phyloP scores from a whole-genome alignment of 2,113 vertebrate genomes.

The Oreochromis aureus region DNA sequence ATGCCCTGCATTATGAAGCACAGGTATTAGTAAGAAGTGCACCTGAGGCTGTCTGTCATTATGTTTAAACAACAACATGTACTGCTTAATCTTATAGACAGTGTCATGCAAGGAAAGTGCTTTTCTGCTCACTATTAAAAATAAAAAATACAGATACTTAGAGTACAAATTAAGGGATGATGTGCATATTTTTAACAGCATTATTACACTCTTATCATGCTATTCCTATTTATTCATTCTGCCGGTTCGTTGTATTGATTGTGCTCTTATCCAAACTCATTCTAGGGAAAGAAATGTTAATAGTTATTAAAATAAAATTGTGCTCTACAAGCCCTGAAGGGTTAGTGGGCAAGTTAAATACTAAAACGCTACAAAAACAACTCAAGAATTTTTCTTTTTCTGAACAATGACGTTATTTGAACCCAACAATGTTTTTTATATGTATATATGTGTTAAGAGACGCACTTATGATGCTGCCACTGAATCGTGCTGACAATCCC shows the following conservation, averaged over 20 bases:
- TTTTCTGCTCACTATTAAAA: neutral
- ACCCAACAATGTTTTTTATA: neutral
- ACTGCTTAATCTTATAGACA: neutral
- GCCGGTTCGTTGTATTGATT: neutral
- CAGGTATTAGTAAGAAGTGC: neutral
- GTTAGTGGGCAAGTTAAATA: neutral
- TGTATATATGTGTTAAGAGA: neutral
- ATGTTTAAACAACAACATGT: neutral
- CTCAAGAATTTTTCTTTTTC: neutral
- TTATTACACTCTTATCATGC: neutral
- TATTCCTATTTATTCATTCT: neutral
- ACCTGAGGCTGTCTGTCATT: neutral
- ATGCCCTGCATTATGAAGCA: neutral
- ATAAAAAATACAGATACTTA: neutral
- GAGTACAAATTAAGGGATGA: neutral
- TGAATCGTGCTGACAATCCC: neutral
- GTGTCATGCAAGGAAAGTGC: neutral
- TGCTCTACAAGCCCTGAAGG: neutral
- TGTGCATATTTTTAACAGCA: neutral
- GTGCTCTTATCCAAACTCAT: neutral
- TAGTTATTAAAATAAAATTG: neutral
- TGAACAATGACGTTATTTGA: neutral
- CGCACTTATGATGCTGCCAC: neutral
- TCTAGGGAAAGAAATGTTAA: neutral
- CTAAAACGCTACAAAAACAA: neutral